Conservation (phyloP, 2,113 vertebrate genomes). For the Delphinus delphis region DNA sequence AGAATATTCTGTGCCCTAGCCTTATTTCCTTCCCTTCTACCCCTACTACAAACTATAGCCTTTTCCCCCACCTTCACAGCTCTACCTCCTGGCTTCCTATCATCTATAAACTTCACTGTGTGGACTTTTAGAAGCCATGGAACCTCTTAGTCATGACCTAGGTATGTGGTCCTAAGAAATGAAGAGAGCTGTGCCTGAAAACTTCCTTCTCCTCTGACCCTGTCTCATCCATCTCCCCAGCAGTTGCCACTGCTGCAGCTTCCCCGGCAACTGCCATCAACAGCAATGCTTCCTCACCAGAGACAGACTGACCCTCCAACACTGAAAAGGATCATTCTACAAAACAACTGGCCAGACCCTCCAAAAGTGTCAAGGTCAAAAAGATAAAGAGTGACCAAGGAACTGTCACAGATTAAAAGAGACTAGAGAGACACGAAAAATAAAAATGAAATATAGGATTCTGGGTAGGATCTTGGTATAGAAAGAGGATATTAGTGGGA, state of each 20-base stretch:
- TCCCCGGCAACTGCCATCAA: background rate
- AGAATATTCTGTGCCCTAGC: background rate
- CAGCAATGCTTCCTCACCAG: background rate
- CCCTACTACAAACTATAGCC: background rate
- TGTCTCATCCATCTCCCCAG: background rate
- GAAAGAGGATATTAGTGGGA: background rate
- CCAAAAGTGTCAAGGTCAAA: background rate
- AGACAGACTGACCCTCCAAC: background rate
- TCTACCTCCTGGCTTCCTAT: background rate
- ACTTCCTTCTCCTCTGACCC: background rate
- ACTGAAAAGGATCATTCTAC: background rate
- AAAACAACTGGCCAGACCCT: background rate
- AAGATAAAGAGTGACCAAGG: background rate
- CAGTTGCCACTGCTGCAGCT: background rate
- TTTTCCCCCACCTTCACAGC: background rate
- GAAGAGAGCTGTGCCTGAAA: background rate
- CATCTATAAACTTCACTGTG: background rate
- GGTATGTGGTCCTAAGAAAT: background rate
- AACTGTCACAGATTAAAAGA: background rate
- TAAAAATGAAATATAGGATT: background rate
- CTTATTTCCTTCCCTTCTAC: background rate
- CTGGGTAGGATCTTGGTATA: background rate
- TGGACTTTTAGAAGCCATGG: background rate
- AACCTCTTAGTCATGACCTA: background rate
- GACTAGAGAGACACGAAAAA: background rate